Base-by-base conservation (phyloP, 1,140 invertebrate genomes). In the Zaprionus kolodkinae region DNA sequence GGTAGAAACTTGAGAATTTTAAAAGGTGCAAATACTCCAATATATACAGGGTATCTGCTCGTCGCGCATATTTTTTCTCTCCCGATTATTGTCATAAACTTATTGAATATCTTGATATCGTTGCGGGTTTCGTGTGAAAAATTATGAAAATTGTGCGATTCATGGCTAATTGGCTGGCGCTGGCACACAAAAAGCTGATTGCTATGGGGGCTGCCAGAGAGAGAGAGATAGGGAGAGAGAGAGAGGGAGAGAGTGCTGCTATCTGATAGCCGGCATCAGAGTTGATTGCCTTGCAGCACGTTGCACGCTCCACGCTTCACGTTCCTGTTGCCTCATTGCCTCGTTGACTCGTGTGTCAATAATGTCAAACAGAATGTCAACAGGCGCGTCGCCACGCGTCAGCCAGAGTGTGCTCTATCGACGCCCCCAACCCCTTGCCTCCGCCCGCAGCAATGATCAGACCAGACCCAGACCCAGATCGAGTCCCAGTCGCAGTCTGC, bases 311-410 rank as follows among this genome's bases (percentile, higher is more conserved):
- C 48, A 21, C 21, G 54, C 50, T 30, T 12, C 21, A 12, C 30
- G 40, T 63, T 56, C 40, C 30, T 62, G 27, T 30, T 30, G 27
- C 27, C 27, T 30, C 27, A 6, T 30, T 30, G 48, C 45, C 33
- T 36, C 52, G 43, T 77, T 79, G 84, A 87, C 84, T 87, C 77
- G 84, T 88, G 84, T 87, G 84, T 87, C 85, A 87, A 87, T 88
- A 87, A 73, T 86, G 84, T 83, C 85, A 84, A 87, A 84, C 85
- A 79, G 67, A 80, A 84, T 87, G 84, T 87, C 84, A 87, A 87
- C 77, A 87, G 79, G 70, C 84, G 48, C 70, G 71, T 76, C 79
- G 84, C 76, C 83, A 87, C 83, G 83, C 83, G 83, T 88, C 83
- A 88, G 54, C 45, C 63, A 43, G 55, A 71, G 38, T 70, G 38